Evolutionary conservation across 2,888 invertebrate genomes (phyloP), one percentile per base, ranked within the genome.

Genomic region (Furcula furcula): DNA sequence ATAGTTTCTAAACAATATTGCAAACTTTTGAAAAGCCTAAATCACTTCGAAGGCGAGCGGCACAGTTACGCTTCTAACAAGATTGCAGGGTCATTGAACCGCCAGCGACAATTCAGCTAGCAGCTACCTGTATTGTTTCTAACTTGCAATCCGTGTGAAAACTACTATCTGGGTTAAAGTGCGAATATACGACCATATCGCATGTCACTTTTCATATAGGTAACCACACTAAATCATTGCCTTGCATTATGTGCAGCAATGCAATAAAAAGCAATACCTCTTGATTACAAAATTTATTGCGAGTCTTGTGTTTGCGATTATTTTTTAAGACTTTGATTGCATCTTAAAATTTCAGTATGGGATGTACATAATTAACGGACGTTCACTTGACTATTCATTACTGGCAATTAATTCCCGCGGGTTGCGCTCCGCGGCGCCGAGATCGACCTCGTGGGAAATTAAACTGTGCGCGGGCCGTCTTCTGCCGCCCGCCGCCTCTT

Each of bases 381-480:
- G 81, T 77, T 84, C 85, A 84, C 87, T 87, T 81, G 86, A 80
- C 87, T 88, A 88, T 87, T 88, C 88, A 88, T 88, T 88, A 86
- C 84, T 84, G 76, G 85, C 87, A 87, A 86, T 88, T 87, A 88
- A 88, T 84, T 87, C 88, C 88, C 87, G 84, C 87, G 87, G 82
- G 87, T 76, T 77, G 81, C 66, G 83, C 84, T 77, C 75, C 76
- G 79, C 80, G 82, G 81, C 82, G 77, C 84, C 71, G 83, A 87
- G 88, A 88, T 87, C 85, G 87, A 86, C 87, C 88, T 88, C 88
- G 83, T 86, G 88, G 88, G 88, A 88, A 88, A 88, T 88, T 88
- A 88, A 88, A 87, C 84, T 86, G 80, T 74, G 81, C 81, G 76
- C 81, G 77, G 76, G 80, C 83, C 85, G 82, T 84, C 86, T 84